phyloP scores from a whole-genome alignment of 92 coral and sea anemone genomes.

The Chrysogorgia sp. region DNA sequence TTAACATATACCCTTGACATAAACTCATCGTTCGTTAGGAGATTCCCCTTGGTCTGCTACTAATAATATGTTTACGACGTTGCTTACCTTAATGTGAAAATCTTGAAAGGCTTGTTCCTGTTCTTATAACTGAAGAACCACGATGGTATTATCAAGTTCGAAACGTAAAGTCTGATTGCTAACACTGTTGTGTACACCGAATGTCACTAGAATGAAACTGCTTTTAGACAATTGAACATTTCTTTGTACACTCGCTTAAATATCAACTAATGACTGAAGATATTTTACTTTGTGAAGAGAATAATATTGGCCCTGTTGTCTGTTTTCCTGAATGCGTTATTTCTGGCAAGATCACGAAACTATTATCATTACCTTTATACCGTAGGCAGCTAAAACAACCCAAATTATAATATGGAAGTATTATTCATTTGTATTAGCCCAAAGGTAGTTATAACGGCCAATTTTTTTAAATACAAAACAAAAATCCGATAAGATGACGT shows the following conservation, averaged over 20 bases:
- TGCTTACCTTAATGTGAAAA: not conserved
- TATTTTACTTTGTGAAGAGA: constrained; percentile 11
- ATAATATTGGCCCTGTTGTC: constrained; percentile 20
- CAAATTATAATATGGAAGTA: too few species aligned
- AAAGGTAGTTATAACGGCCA: too few species aligned
- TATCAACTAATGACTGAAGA: too few species aligned
- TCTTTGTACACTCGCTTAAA: not conserved
- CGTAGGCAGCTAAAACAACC: too few species aligned
- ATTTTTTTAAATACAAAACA: too few species aligned
- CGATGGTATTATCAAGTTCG: not conserved
- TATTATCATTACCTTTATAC: too few species aligned
- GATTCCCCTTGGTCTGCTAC: too few species aligned
- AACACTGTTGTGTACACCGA: constrained; percentile 17
- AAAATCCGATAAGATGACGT: too few species aligned
- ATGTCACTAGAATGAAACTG: constrained; percentile 32
- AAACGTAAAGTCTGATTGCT: not conserved
- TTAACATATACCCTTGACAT: too few species aligned
- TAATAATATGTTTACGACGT: too few species aligned
- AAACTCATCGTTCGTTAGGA: not conserved
- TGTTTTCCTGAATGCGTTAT: not conserved
- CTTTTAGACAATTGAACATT: not conserved
- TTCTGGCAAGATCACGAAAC: too few species aligned
- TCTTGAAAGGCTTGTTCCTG: not conserved
- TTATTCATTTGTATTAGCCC: too few species aligned
- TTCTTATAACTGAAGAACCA: not conserved